Conservation (phyloP, 92 coral and sea anemone genomes). For the Bergia sp. region DNA sequence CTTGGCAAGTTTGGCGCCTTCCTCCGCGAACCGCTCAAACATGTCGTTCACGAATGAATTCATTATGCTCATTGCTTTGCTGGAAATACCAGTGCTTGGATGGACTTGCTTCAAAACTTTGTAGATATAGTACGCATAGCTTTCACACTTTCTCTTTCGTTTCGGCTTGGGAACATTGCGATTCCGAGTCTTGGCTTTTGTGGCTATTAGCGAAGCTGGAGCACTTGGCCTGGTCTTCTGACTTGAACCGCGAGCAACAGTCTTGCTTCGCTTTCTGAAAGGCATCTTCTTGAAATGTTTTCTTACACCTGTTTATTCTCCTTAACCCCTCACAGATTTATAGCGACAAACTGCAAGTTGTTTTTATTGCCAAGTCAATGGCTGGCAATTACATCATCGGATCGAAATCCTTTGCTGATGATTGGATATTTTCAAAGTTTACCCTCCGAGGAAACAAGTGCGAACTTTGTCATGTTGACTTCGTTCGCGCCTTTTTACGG, state of each 20-base stretch:
- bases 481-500: not conserved
- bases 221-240: not conserved
- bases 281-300: constrained; percentile 3
- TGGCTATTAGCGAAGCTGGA: not conserved
- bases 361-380: not conserved
- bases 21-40: constrained; percentile 24
- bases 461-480: no score
- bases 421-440: not conserved
- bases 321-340: not conserved
- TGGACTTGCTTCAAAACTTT: constrained; percentile 32
- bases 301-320: not conserved
- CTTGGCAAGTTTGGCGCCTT: constrained; percentile 15
- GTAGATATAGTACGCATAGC: not conserved
- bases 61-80: constrained; percentile 38
- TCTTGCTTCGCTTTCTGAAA: not conserved
- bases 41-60: constrained; percentile 38
- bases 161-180: not conserved
- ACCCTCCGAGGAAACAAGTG: constrained; percentile 23
- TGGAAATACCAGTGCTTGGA: constrained; percentile 11
- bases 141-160: constrained; percentile 3
- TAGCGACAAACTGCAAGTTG: not conserved
- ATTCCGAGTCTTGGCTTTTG: not conserved
- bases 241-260: not conserved
- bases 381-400: not conserved
- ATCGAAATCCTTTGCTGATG: not conserved